Base-by-base conservation (phyloP, 1,140 invertebrate species). In the Xylocopa sonorina region DNA sequence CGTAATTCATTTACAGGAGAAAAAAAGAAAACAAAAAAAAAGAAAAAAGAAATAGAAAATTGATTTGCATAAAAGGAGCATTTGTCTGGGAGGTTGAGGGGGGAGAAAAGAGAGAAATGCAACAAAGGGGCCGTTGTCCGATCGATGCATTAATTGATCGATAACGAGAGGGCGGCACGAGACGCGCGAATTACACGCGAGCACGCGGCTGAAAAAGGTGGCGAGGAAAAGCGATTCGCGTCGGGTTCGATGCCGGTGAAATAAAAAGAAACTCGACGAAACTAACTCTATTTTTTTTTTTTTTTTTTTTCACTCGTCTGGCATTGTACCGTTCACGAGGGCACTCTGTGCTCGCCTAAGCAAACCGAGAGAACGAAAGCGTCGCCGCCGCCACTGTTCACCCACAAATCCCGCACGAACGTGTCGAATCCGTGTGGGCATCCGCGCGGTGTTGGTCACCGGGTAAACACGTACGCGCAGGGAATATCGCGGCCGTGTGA, bases 351-450 rank as follows among this genome's bases (percentile, higher is more conserved):
- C 63, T 74, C 57, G 71, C 48, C 71, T 58, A 75, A 80, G 78
- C 75, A 80, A 78, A 78, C 66, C 58, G 21, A 78, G 21, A 78
- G 74, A 78, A 78, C 64, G 75, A 78, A 78, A 81, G 60, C 77
- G 80, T 81, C 68, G 76, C 43, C 68, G 76, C 43, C 80, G 63
- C 69, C 64, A 62, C 76, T 82, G 78, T 62, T 53, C 67, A 63
- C 55, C 77, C 67, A 58, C 76, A 73, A 80, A 73, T 82, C 58
- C 41, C 53, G 51, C 53, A 80, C 34, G 62, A 66, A 75, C 62
- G 62, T 12, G 9, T 38, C 53, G 21, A 6, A 38, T 4, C 12
- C 4, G 7, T 18, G 3, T 5, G 21, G 18, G n/a, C n/a, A n/a
- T n/a, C n/a, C n/a, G n/a, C n/a, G n/a, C 53, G 12, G 63, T 76